A percentile compares a stretch with the other conserved stretches of the same genome.
Conservation (phyloP, 2,797 vertebrate species). For the Clamator glandarius region DNA sequence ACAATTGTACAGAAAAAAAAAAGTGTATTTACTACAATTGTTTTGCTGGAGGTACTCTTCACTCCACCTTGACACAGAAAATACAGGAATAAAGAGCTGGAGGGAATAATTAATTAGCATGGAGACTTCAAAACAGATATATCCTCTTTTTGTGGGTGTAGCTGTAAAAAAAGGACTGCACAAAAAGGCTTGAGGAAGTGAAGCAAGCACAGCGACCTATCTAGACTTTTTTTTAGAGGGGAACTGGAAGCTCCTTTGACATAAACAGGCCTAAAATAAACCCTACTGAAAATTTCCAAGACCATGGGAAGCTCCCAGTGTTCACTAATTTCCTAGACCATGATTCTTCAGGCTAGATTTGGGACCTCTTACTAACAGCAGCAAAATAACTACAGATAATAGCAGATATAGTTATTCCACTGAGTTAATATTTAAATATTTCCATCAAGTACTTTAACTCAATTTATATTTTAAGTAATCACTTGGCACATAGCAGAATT, state of each 20-base stretch:
- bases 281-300: background rate
- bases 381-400: background rate
- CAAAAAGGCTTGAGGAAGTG: conserved; percentile 56
- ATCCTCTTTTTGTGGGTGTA: conserved; percentile 55
- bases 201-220: conserved; percentile 47
- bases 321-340: background rate
- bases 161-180: conserved; percentile 25
- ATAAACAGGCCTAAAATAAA: conserved; percentile 37
- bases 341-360: background rate
- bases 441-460: background rate
- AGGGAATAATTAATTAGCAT: conserved; percentile 4
- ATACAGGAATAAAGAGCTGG: background rate
- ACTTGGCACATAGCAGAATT: background rate
- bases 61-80: background rate
- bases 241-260: conserved; percentile 56
- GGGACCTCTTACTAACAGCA: background rate
- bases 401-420: background rate
- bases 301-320: background rate
- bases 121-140: conserved; percentile 8
- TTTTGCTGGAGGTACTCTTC: background rate
- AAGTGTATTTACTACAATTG: background rate
- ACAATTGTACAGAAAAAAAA: background rate
- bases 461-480: background rate
- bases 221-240: background rate
- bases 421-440: background rate